These are phyloP conservation scores for Epinotia nisella DNA, from an alignment of 2,888 invertebrate genomes.

Conservation along the genomic window DNA sequence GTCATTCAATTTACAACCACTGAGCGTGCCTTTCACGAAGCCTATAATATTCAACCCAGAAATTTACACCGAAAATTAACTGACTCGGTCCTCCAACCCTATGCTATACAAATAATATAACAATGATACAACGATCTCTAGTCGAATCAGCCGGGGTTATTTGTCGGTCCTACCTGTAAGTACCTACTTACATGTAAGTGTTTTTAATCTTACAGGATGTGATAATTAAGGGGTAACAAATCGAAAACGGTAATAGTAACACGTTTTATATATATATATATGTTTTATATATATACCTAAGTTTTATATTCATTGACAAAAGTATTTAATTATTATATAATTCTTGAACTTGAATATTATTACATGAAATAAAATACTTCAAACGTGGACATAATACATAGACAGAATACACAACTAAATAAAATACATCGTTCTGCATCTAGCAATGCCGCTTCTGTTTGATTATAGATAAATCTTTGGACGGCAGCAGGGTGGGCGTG, in stretches of 20 bases:
- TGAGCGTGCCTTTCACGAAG: constrained; percentile 23
- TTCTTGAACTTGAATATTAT: constrained; percentile 8
- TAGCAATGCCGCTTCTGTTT: constrained; percentile 25
- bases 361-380: constrained; percentile 8
- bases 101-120: background rate
- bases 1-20: constrained; percentile 47
- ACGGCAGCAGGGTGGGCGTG: constrained; percentile 31
- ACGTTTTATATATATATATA: background rate
- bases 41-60: background rate
- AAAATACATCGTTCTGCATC: constrained; percentile 34
- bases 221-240: background rate
- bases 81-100: background rate
- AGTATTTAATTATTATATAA: background rate
- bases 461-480: constrained; percentile 24
- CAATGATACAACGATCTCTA: background rate
- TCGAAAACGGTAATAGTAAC: background rate
- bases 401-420: constrained; percentile 20
- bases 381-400: constrained; percentile 13
- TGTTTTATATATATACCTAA: too few species aligned
- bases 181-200: too few species aligned
- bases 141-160: background rate
- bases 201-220: background rate
- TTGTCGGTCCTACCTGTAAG: background rate
- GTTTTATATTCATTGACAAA: background rate
- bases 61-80: background rate